A percentile compares a stretch with the other conserved stretches of the same genome.
Conservation (phyloP, 2,797 vertebrate species). For the Ispidina picta region DNA sequence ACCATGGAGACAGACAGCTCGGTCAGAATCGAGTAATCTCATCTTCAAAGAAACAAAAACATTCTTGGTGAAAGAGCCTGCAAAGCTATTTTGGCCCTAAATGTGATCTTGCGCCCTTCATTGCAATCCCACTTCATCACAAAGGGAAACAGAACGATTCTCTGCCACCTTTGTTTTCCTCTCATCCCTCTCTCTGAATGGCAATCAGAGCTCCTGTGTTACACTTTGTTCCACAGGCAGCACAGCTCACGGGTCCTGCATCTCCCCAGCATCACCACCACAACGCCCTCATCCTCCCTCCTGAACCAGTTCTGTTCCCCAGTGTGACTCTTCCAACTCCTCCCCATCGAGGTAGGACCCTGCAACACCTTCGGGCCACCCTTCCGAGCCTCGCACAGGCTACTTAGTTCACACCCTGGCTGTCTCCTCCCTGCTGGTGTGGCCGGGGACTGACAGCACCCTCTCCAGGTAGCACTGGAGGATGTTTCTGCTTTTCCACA, state of each 20-base stretch:
- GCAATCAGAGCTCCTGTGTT: background rate
- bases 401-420: background rate
- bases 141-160: background rate
- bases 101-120: background rate
- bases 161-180: background rate
- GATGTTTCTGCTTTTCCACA: background rate
- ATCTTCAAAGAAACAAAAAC: slow-evolving; percentile 61
- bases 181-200: background rate
- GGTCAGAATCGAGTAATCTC: slow-evolving; percentile 37
- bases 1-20: slow-evolving; percentile 57
- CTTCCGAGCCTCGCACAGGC: background rate
- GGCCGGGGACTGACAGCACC: background rate
- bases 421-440: background rate
- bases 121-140: background rate
- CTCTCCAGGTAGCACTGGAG: background rate
- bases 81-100: slow-evolving; percentile 14
- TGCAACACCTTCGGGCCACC: background rate
- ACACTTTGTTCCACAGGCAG: background rate
- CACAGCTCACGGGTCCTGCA: background rate
- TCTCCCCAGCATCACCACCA: background rate
- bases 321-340: background rate
- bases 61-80: slow-evolving; percentile 31
- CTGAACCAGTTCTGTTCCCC: background rate
- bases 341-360: background rate
- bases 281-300: background rate